A percentile compares a stretch with the other conserved stretches of the same genome.
These are phyloP conservation scores for Eublepharis macularius DNA, from an alignment of 2,113 vertebrate species.

Conservation along the genomic window DNA sequence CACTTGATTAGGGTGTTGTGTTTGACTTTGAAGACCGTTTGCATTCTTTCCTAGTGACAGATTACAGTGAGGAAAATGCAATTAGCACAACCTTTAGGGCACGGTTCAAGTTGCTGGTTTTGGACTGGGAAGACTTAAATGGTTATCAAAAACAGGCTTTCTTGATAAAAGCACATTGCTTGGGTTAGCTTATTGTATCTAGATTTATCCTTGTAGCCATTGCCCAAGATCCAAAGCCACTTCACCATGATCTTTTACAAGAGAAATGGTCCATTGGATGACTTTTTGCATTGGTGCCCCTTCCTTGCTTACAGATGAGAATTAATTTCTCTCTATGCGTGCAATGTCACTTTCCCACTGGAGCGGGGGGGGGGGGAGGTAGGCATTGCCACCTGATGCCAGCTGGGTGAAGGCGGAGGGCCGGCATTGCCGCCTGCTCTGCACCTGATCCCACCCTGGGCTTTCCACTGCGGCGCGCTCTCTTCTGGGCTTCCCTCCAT, in stretches of 20 bases:
- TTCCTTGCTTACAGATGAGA: background rate
- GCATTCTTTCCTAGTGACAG: background rate
- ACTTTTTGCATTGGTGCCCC: background rate
- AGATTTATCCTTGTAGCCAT: background rate
- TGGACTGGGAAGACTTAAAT: background rate
- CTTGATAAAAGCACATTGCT: background rate
- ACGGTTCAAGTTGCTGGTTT: background rate
- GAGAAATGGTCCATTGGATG: too few relatives aligned
- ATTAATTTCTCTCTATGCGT: background rate
- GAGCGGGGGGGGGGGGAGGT: too few relatives aligned
- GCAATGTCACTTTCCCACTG: too few relatives aligned
- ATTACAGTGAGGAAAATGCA: background rate
- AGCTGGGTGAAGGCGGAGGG: too few relatives aligned
- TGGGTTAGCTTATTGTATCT: background rate
- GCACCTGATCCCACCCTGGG: too few relatives aligned
- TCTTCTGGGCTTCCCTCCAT: too few relatives aligned
- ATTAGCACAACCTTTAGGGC: background rate
- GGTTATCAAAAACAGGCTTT: too few relatives aligned
- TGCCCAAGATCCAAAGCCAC: background rate
- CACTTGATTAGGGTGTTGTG: background rate
- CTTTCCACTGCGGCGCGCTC: too few relatives aligned
- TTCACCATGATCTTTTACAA: too few relatives aligned
- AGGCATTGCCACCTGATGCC: too few relatives aligned
- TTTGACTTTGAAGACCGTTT: background rate
- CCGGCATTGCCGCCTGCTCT: too few relatives aligned